Evolutionary conservation across 2,888 invertebrate genomes (phyloP), one percentile per base, ranked within the genome.

Genomic region (Drosophila bunnanda): DNA sequence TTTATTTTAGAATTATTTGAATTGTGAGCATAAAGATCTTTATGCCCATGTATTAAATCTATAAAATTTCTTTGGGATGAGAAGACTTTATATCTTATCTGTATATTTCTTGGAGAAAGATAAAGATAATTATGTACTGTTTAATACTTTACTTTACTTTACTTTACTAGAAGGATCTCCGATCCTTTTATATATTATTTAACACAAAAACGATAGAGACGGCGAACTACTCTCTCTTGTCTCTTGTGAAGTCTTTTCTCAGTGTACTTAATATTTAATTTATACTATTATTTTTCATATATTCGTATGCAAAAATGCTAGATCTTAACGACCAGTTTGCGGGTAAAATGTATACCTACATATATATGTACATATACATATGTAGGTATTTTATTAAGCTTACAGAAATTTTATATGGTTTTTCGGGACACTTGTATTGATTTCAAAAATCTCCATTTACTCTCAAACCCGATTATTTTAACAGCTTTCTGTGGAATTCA

Each of bases 401-500:
- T 41, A 39, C 17, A 9, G 1, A 22, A 8, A 22, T 44, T 44
- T 44, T 9, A 44, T 44, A 25, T 8, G 44, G 25, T 15, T 44
- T 22, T 44, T 25, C 4, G 44, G 44, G 15, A 44, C 44, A 9
- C 20, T 30, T 55, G 55, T 39, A 55, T 22, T 54, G 59, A 59
- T 59, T 59, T 59, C 55, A 59, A 54, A 9, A n/a, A 13, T 9
- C 30, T 28, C 28, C 8, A 58, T 54, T 59, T 59, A 59, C 58
- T 59, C 13, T 59, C 58, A 39, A 20, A 59, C 58, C 53, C 54
- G 58, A 9, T n/a, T 39, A 20, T n/a, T 30, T 13, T 55, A 55
- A 59, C 59, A 59, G 59, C 59, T 55, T 39, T 59, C 10, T 55
- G 59, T 59, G 59, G 38, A 59, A 39, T 55, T 53, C 54, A 54